Conservation (phyloP, 2,113 vertebrate genomes). For the Oreochromis spilurus region DNA sequence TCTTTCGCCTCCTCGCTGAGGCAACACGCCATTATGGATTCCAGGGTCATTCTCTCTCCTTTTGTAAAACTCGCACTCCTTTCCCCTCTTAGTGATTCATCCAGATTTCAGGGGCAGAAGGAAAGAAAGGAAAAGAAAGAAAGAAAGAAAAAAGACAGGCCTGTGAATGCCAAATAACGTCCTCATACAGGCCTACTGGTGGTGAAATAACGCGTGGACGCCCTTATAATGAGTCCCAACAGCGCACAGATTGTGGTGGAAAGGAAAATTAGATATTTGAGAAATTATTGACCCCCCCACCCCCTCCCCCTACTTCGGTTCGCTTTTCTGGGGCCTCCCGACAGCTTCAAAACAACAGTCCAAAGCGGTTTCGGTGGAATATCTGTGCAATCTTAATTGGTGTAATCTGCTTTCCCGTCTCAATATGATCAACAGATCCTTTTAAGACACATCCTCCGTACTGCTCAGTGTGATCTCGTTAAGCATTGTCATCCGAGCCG, state of each 20-base stretch:
- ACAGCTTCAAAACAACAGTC: constrained; percentile 14
- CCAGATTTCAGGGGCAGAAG: constrained; percentile 19
- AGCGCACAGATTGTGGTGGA: constrained; percentile 14
- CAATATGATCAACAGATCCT: constrained; percentile 68
- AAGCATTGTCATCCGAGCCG: constrained; percentile 34
- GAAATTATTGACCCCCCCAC: constrained; percentile 5
- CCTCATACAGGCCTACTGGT: constrained; percentile 35
- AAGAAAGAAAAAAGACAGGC: neutral
- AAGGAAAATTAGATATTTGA: constrained; percentile 36
- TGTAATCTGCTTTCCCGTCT: constrained; percentile 51
- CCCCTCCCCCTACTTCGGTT: constrained; percentile 12
- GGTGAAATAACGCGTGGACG: constrained; percentile 46
- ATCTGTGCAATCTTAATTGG: constrained; percentile 35
- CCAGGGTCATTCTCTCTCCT: constrained; percentile 77
- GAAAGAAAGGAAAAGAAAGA: neutral
- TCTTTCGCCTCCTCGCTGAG: constrained; percentile 94
- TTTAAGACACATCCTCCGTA: constrained; percentile 49
- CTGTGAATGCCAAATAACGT: constrained; percentile 21
- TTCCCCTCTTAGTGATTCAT: constrained; percentile 33
- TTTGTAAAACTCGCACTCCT: neutral
- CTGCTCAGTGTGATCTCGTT: constrained; percentile 41
- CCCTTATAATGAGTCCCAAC: constrained; percentile 12
- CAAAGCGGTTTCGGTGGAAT: neutral
- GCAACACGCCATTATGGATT: constrained; percentile 94
- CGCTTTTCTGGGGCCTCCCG: constrained; percentile 12